phyloP scores from a whole-genome alignment of 2,888 invertebrate species.

The Volucella inflata region DNA sequence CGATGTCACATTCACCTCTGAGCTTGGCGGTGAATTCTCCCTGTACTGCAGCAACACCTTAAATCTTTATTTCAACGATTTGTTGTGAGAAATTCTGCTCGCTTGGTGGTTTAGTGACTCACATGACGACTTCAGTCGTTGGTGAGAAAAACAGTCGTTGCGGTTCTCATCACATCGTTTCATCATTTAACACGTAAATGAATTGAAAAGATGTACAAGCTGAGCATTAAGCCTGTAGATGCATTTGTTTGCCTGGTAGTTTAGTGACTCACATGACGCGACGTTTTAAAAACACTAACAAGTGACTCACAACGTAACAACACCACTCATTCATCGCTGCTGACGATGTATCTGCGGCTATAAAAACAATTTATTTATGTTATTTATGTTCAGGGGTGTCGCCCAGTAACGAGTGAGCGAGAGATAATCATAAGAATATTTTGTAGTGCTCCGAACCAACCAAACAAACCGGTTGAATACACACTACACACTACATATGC shows the following conservation, averaged over 20 bases:
- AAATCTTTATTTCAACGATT: constrained; percentile 52
- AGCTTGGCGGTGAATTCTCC: background rate
- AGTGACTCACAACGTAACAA: constrained; percentile 47
- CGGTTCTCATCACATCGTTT: background rate
- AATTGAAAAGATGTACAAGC: background rate
- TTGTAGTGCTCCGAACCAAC: constrained; percentile 15
- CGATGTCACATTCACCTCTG: constrained; percentile 36
- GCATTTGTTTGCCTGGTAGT: constrained; percentile 80
- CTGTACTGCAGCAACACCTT: background rate
- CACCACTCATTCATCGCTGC: constrained; percentile 20
- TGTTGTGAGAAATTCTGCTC: constrained; percentile 42
- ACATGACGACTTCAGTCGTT: constrained; percentile 80
- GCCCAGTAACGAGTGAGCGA: background rate
- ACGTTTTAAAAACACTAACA: constrained; percentile 77
- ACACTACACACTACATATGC: background rate
- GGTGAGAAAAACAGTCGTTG: constrained; percentile 54
- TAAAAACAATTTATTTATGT: background rate
- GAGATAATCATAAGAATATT: constrained; percentile 1
- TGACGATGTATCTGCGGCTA: constrained; percentile 16
- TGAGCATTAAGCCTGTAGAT: background rate
- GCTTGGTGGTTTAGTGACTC: constrained; percentile 82
- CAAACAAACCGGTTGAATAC: constrained; percentile 11
- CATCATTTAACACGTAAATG: background rate
- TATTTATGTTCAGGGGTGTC: background rate
- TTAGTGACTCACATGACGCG: constrained; percentile 84